phyloP scores from a whole-genome alignment of 1,140 invertebrate genomes.

The Atta texana region DNA sequence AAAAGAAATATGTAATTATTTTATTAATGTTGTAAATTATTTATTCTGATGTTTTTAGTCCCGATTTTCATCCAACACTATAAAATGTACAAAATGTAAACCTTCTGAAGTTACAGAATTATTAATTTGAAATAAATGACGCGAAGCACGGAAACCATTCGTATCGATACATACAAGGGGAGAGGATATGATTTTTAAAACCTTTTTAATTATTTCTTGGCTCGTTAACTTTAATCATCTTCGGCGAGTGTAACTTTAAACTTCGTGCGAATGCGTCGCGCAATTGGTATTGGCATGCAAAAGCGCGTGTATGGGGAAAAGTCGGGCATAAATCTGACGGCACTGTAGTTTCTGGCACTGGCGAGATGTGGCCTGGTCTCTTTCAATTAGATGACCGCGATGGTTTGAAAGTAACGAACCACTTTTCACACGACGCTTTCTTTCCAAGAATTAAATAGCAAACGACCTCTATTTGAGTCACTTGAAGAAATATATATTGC shows the following conservation, averaged over 20 bases:
- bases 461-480: slow-evolving; percentile 39
- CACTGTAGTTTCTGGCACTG: slow-evolving; percentile 25
- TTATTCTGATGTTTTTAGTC: neutral
- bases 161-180: neutral
- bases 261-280: slow-evolving; percentile 8
- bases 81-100: neutral
- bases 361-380: slow-evolving; percentile 33
- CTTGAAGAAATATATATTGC: slow-evolving; percentile 26
- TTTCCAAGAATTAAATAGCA: slow-evolving; percentile 57
- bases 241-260: slow-evolving; percentile 38
- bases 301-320: slow-evolving; percentile 38
- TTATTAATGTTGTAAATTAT: slow-evolving; percentile 20
- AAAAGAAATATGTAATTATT: neutral
- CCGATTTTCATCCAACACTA: neutral
- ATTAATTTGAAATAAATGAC: slow-evolving; percentile 53
- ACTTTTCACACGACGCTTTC: slow-evolving; percentile 48
- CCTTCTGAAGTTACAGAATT: neutral
- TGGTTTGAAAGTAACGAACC: slow-evolving; percentile 51
- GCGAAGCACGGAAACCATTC: slow-evolving; percentile 1
- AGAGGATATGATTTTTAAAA: slow-evolving; percentile 48
- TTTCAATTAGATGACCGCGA: slow-evolving; percentile 50
- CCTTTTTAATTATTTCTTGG: slow-evolving; percentile 56
- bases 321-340: slow-evolving; percentile 47
- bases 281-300: slow-evolving; percentile 25
- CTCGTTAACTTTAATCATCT: slow-evolving; percentile 59